These are phyloP conservation scores for Gobius niger DNA, from an alignment of 2,113 vertebrate genomes.

Conservation along the genomic window DNA sequence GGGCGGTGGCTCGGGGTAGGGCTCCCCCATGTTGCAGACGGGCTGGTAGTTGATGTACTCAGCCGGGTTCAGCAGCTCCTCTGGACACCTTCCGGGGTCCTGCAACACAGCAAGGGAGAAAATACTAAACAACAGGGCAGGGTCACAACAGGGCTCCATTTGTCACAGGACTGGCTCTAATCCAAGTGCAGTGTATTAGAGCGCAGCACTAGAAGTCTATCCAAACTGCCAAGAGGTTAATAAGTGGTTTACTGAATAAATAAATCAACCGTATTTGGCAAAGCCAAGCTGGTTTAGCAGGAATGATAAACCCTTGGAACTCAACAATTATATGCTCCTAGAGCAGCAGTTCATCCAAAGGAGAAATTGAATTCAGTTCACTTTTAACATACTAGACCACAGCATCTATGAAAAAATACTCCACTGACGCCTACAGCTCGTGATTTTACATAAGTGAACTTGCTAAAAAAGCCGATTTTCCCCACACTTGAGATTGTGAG, in stretches of 20 bases:
- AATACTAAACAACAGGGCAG: slow-evolving; percentile 9
- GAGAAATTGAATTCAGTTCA: not conserved
- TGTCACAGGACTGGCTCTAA: slow-evolving; percentile 5
- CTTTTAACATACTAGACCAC: not conserved
- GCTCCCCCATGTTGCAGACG: slow-evolving; percentile 66
- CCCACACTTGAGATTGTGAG: too few species aligned
- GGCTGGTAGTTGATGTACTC: slow-evolving; percentile 82
- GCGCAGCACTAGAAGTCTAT: slow-evolving; percentile 2
- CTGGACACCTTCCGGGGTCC: slow-evolving; percentile 80
- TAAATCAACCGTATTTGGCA: slow-evolving; percentile 8
- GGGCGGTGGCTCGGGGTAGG: slow-evolving; percentile 73
- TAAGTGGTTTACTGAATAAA: slow-evolving; percentile 9
- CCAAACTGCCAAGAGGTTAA: not conserved
- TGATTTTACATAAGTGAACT: too few species aligned
- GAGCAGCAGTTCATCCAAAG: not conserved
- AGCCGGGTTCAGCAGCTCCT: slow-evolving; percentile 79
- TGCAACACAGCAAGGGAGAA: slow-evolving; percentile 63
- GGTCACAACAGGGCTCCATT: slow-evolving; percentile 21
- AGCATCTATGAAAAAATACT: not conserved
- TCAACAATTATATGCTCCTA: not conserved
- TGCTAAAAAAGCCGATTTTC: too few species aligned
- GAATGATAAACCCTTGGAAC: not conserved
- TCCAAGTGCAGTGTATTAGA: not conserved
- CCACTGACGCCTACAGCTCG: not conserved
- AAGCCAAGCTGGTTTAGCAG: not conserved